Conservation (phyloP, 2,113 vertebrate genomes). For the Crocuta crocuta region DNA sequence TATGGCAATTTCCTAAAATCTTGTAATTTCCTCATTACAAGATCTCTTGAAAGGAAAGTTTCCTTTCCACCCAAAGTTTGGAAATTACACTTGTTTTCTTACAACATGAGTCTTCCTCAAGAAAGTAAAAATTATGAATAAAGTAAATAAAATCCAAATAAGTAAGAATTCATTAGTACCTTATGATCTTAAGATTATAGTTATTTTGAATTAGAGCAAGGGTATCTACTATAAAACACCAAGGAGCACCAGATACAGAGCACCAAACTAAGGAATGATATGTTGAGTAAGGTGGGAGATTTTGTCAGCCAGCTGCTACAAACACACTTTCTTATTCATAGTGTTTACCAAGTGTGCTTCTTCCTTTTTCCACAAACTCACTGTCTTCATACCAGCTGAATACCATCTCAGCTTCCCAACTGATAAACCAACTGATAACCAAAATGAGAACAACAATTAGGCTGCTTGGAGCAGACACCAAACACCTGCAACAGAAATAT, state of each 20-base stretch:
- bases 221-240: not conserved
- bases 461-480: not conserved
- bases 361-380: not conserved
- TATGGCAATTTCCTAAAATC: not conserved
- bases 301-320: not conserved
- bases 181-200: not conserved
- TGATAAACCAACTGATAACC: not conserved
- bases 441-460: not conserved
- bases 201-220: not conserved
- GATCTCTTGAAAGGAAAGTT: too few relatives aligned
- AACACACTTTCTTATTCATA: not conserved
- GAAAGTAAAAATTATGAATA: not conserved
- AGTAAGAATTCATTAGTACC: not conserved
- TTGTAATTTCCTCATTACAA: not conserved
- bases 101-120: not conserved
- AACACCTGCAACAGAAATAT: not conserved
- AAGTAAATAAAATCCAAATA: not conserved
- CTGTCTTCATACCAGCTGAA: not conserved
- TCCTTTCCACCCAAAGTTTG: not conserved
- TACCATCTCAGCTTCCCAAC: not conserved
- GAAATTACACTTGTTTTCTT: not conserved
- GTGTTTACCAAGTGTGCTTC: not conserved
- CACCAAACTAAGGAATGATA: accelerated
- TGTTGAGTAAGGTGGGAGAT: not conserved
- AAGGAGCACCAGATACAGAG: not conserved